Evolutionary conservation across 1,140 invertebrate species (phyloP).

Genomic region (Brachionus plicatilis): DNA sequence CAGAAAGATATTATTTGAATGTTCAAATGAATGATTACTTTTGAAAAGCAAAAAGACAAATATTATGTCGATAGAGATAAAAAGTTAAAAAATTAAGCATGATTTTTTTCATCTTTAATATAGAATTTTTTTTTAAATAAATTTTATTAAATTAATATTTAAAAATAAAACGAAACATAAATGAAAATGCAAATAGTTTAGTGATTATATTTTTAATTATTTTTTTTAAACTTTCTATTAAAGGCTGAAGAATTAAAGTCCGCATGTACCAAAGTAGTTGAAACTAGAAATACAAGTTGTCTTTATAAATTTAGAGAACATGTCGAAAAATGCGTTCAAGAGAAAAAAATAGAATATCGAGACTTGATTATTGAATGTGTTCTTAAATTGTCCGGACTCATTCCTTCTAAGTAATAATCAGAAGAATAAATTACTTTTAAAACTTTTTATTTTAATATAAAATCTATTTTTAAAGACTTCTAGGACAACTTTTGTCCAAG

Average conservation of each 20-base stretch:
- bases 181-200: neutral
- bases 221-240: neutral
- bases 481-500: neutral
- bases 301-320: constrained; percentile 28
- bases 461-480: neutral
- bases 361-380: constrained; percentile 9
- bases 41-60: neutral
- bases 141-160: neutral
- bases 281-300: neutral
- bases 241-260: neutral
- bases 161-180: neutral
- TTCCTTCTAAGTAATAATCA: constrained; percentile 11
- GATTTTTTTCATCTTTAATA: neutral
- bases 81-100: neutral
- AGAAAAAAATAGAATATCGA: constrained; percentile 29
- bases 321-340: neutral
- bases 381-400: neutral
- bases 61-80: neutral
- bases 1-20: too few species aligned
- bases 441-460: neutral
- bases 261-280: neutral
- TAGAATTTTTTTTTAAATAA: neutral
- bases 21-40: neutral
- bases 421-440: neutral
- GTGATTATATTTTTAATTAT: neutral